Evolutionary conservation across 1,140 invertebrate species (phyloP).

Genomic region (Neodiprion lecontei): DNA sequence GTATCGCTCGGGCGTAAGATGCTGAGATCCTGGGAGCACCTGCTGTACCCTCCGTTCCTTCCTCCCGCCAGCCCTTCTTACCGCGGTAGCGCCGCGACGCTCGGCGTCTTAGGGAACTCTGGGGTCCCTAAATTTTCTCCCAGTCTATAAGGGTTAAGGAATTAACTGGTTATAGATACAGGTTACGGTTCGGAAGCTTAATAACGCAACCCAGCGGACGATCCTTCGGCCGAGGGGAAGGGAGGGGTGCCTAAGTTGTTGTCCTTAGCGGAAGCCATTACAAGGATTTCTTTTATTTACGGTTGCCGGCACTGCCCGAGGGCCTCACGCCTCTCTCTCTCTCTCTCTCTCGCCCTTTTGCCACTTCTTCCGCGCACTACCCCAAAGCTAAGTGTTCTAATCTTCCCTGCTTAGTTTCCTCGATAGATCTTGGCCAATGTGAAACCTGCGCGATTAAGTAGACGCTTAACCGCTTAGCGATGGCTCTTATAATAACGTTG

Average conservation of each 20-base stretch:
- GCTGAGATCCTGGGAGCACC: slow-evolving; percentile 60
- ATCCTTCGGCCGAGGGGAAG: slow-evolving; percentile 26
- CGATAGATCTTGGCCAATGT: slow-evolving; percentile 51
- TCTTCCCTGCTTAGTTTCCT: slow-evolving; percentile 42
- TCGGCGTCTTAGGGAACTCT: slow-evolving; percentile 15
- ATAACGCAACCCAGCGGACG: background rate
- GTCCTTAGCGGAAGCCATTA: slow-evolving; percentile 55
- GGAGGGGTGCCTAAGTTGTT: slow-evolving; percentile 29
- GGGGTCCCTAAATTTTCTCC: slow-evolving; percentile 55
- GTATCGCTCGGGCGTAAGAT: slow-evolving; percentile 62
- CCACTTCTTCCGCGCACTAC: slow-evolving; percentile 13
- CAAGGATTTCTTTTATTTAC: slow-evolving; percentile 64
- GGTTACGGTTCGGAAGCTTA: slow-evolving; percentile 32
- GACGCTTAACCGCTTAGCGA: background rate
- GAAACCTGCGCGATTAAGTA: background rate
- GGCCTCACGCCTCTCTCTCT: slow-evolving; percentile 15
- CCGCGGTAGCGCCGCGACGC: slow-evolving; percentile 7
- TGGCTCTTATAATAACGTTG: slow-evolving; percentile 30
- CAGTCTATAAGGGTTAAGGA: slow-evolving; percentile 61
- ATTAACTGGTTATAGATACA: slow-evolving; percentile 43
- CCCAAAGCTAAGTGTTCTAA: slow-evolving; percentile 49
- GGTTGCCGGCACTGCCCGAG: slow-evolving; percentile 47
- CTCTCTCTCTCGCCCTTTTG: slow-evolving; percentile 6
- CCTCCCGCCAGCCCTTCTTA: slow-evolving; percentile 6
- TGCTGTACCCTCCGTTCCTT: slow-evolving; percentile 52